Evolutionary conservation across 2,113 vertebrate genomes (phyloP).

Genomic region (Oryzias celebensis): DNA sequence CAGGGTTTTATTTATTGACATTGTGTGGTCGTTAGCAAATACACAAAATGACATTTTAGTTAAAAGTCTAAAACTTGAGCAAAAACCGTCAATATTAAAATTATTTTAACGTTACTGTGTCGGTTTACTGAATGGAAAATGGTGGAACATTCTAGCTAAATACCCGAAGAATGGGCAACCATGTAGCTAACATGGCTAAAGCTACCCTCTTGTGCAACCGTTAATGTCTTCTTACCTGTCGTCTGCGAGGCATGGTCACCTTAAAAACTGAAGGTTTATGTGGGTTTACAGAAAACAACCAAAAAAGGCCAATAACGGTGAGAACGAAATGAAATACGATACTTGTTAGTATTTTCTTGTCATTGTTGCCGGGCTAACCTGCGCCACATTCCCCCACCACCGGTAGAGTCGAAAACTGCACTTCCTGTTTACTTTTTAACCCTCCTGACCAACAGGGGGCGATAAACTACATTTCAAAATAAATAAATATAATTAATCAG

Average conservation of each 20-base stretch:
- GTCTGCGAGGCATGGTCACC: slow-evolving; percentile 68
- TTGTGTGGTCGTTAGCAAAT: background rate
- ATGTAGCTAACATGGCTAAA: slow-evolving; percentile 50
- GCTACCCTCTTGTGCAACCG: slow-evolving; percentile 34
- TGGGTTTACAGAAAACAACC: background rate
- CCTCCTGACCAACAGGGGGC: slow-evolving; percentile 44
- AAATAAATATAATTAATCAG: too few relatives aligned
- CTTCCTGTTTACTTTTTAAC: slow-evolving; percentile 36
- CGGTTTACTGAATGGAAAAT: slow-evolving; percentile 14
- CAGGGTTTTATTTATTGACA: background rate
- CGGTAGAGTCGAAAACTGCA: slow-evolving; percentile 31
- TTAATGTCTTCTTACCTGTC: slow-evolving; percentile 66
- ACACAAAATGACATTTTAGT: background rate
- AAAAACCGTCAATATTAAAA: too few relatives aligned
- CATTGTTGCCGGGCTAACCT: slow-evolving; percentile 22
- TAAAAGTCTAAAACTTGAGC: rapidly evolving
- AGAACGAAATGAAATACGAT: background rate
- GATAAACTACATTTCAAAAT: background rate
- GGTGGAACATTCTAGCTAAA: slow-evolving; percentile 9
- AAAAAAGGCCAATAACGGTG: background rate
- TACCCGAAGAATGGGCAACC: background rate
- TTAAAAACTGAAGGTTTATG: background rate
- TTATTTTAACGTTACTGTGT: background rate
- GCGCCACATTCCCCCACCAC: slow-evolving; percentile 52
- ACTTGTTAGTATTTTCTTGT: slow-evolving; percentile 22